Evolutionary conservation across 2,113 vertebrate species (phyloP).

Genomic region (Archilochus colubris): DNA sequence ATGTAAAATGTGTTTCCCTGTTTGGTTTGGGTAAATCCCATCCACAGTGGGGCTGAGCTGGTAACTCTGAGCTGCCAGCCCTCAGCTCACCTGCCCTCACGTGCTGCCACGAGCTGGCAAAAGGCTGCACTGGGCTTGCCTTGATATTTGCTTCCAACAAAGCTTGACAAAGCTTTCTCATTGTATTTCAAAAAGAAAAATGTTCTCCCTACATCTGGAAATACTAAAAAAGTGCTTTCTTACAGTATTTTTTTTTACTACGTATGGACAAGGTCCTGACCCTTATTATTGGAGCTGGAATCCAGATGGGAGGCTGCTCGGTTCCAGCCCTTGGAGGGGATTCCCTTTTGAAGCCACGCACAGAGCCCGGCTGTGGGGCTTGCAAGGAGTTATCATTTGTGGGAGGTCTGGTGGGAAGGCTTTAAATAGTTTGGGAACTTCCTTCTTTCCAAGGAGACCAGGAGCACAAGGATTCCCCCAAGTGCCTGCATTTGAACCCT

Average conservation of each 20-base stretch:
- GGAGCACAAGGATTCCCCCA: conserved; percentile 49
- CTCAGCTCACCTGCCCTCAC: conserved; percentile 50
- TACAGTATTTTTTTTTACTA: conserved; percentile 73
- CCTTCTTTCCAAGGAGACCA: conserved; percentile 40
- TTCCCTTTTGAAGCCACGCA: conserved; percentile 76
- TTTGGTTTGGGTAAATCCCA: background rate
- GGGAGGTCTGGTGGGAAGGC: conserved; percentile 74
- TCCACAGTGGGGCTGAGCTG: background rate
- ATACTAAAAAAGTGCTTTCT: conserved; percentile 78
- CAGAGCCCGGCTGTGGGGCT: conserved; percentile 65
- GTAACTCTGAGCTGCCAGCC: background rate
- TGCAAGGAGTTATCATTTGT: conserved; percentile 75
- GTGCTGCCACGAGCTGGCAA: conserved; percentile 27
- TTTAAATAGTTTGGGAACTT: conserved; percentile 58
- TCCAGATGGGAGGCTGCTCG: conserved; percentile 76
- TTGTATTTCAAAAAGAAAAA: conserved; percentile 80
- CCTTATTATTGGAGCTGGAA: conserved; percentile 75
- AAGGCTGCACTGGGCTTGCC: conserved; percentile 25
- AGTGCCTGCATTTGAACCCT: background rate
- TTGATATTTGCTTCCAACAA: conserved; percentile 60
- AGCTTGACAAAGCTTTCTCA: conserved; percentile 75
- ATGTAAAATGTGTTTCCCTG: conserved; percentile 2
- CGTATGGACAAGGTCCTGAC: conserved; percentile 78
- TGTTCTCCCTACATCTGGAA: conserved; percentile 77
- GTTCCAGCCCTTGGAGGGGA: conserved; percentile 72